These are phyloP conservation scores for Nephrotoma flavescens DNA, from an alignment of 2,888 invertebrate species.

Conservation along the genomic window DNA sequence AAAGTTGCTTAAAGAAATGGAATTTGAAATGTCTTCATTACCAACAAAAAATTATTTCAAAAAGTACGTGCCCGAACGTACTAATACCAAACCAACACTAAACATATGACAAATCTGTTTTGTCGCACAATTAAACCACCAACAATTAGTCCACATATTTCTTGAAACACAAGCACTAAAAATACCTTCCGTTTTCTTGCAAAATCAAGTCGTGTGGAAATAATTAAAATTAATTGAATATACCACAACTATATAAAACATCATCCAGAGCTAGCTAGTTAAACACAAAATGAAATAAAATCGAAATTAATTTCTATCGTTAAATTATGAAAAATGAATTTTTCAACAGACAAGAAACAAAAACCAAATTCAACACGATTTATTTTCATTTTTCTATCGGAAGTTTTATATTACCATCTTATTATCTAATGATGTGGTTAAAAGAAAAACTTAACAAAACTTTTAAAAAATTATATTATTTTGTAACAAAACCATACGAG, in stretches of 20 bases:
- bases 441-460: neutral
- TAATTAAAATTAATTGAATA: neutral
- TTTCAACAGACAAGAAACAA: neutral
- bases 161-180: neutral
- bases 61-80: no score
- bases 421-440: neutral
- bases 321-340: neutral
- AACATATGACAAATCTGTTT: no score
- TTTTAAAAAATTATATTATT: neutral
- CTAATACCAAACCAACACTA: no score
- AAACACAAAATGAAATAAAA: neutral
- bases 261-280: neutral
- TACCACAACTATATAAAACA: neutral
- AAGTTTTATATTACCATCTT: neutral
- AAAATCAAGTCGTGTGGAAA: neutral
- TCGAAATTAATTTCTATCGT: neutral
- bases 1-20: no score
- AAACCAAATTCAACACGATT: neutral
- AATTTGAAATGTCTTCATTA: no score
- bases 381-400: neutral
- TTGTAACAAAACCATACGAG: neutral
- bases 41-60: no score
- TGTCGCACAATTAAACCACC: no score
- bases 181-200: neutral
- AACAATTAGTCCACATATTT: neutral